Evolutionary conservation across 2,113 vertebrate species (phyloP), one percentile per base, ranked within the genome.

Genomic region (Tylochromis polylepis): DNA sequence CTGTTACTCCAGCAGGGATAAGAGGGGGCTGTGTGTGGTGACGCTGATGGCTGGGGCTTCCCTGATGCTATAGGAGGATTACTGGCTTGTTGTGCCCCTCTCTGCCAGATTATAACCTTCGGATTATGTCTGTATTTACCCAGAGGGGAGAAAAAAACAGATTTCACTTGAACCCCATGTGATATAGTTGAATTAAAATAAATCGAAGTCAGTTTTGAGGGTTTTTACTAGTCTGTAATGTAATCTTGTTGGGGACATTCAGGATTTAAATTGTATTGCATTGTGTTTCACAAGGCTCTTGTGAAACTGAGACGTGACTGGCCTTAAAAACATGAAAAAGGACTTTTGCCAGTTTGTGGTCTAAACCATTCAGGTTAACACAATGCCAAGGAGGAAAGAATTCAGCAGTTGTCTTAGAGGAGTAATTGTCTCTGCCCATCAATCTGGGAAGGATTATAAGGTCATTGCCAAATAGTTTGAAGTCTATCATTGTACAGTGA

Each of bases 51-150:
- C n/a, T 36, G 82, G 83, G 88, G 81, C 81, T 85, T 92, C 88
- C 85, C 86, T 90, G 81, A 89, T 88, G 91, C 11, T 62, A 79
- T 58, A 77, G 82, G 70, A 43, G 88, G 91, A 93, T 94, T 93
- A 94, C 49, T 5, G 3, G 12, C 29, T 27, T 2, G 24, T 83
- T 79, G 82, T 78, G 81, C 85, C 87, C 91, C 84, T 91, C 80
- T 84, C 79, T 87, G 51, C 18, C 67, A 88, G 92, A 95, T 93
- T 95, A 92, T 46, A 62, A 86, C 88, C 46, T 60, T 67, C 1
- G 78, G 91, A 94, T 95, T 95, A 93, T 87, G 85, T 75, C 85
- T 85, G 86, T 65, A 46, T 85, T 91, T 80, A 60, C 27, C 18
- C 70, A 79, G 53, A 84, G 24, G 22, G 3, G 4, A 51, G 24